A percentile compares a stretch with the other conserved stretches of the same genome.
These are phyloP conservation scores for Podocnemis expansa DNA, from an alignment of 2,113 vertebrate genomes.

Conservation along the genomic window DNA sequence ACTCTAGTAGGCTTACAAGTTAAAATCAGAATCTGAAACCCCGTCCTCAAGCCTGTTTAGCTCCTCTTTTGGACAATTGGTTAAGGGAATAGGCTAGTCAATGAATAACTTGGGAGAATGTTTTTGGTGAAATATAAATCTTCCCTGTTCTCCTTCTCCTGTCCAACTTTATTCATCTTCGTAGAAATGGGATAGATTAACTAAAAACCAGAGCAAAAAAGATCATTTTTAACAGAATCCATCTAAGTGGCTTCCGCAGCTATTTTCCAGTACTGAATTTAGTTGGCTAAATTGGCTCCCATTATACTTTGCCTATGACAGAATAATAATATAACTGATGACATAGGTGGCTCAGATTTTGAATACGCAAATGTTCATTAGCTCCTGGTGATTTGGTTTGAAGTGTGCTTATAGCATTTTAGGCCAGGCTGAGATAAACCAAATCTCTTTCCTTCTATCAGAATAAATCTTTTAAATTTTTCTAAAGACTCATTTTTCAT, in stretches of 20 bases:
- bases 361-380: not conserved
- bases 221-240: not conserved
- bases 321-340: fast-evolving
- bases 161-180: not conserved
- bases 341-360: fast-evolving
- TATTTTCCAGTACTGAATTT: not conserved
- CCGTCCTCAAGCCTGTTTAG: not conserved
- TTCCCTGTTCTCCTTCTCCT: not conserved
- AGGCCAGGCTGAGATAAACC: not conserved
- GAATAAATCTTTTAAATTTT: not conserved
- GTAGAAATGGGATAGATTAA: not conserved
- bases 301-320: not conserved
- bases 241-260: not conserved
- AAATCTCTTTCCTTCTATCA: not conserved
- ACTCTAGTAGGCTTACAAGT: not conserved
- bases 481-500: not conserved
- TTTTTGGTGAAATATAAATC: not conserved
- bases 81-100: not conserved
- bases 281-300: not conserved
- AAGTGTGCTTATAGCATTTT: not conserved
- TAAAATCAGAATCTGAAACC: not conserved
- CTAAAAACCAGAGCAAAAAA: slow-evolving; percentile 12
- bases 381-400: not conserved
- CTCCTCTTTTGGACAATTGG: not conserved
- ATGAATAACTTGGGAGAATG: not conserved